Evolutionary conservation across 2,888 invertebrate genomes (phyloP).

Genomic region (Abscondita cerata): DNA sequence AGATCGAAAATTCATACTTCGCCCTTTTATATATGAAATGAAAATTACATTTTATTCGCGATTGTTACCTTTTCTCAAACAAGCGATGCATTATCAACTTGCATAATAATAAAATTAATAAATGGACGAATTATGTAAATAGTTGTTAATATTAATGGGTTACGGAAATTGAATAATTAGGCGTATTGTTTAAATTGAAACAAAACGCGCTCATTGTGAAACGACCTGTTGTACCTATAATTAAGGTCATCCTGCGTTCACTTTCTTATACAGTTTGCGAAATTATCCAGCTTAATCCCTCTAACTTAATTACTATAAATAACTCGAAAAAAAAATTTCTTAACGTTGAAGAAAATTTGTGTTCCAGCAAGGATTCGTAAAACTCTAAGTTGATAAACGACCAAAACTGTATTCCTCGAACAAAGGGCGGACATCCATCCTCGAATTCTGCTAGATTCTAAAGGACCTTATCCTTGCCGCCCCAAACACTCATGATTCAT

Average conservation of each 20-base stretch:
- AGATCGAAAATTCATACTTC: slow-evolving; percentile 34
- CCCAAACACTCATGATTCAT: slow-evolving; percentile 56
- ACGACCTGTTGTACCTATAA: slow-evolving; percentile 10
- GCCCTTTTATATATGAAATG: slow-evolving; percentile 31
- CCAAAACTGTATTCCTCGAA: slow-evolving; percentile 44
- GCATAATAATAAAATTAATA: neutral
- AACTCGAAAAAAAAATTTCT: neutral
- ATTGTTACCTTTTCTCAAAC: neutral
- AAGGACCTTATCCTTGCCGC: slow-evolving; percentile 55
- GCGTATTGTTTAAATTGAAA: slow-evolving; percentile 3
- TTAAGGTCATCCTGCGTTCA: neutral
- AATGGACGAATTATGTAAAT: slow-evolving; percentile 1
- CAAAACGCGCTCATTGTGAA: neutral
- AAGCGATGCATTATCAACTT: neutral
- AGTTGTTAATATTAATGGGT: neutral
- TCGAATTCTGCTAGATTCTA: slow-evolving; percentile 43
- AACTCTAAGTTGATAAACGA: slow-evolving; percentile 40
- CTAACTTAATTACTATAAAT: slow-evolving; percentile 10
- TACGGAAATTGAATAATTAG: slow-evolving; percentile 10
- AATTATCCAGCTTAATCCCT: slow-evolving; percentile 1
- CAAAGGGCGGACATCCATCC: slow-evolving; percentile 47
- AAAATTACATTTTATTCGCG: slow-evolving; percentile 15
- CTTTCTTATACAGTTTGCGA: neutral
- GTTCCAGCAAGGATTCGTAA: slow-evolving; percentile 3
- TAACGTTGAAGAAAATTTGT: slow-evolving; percentile 6